Conservation (phyloP, 2,888 invertebrate species). For the Thymelicus sylvestris region DNA sequence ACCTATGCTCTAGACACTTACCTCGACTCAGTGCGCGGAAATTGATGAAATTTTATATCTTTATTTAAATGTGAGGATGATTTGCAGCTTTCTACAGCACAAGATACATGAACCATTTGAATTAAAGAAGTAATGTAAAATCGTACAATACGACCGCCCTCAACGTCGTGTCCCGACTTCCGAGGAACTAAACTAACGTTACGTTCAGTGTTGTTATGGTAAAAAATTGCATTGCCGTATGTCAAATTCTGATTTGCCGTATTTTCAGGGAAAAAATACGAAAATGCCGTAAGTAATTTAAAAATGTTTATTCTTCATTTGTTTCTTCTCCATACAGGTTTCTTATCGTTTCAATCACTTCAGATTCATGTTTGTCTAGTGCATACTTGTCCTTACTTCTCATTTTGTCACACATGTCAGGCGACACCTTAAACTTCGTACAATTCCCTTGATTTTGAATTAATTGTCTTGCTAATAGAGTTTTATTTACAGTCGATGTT, state of each 20-base stretch:
- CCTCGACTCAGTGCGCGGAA: background rate
- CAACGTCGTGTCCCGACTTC: background rate
- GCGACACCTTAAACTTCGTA: conserved; percentile 36
- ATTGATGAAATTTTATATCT: conserved; percentile 5
- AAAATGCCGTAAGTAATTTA: conserved; percentile 12
- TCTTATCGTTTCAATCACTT: conserved; percentile 38
- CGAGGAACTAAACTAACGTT: background rate
- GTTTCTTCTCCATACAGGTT: conserved; percentile 37
- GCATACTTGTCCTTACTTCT: conserved; percentile 29
- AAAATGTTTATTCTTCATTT: conserved; percentile 10
- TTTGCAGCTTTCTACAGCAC: conserved; percentile 2
- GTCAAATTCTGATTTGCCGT: conserved; percentile 1
- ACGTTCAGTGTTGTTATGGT: background rate
- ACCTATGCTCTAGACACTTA: background rate
- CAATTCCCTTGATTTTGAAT: conserved; percentile 36
- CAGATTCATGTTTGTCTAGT: conserved; percentile 38
- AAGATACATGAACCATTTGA: background rate
- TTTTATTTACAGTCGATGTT: conserved; percentile 31
- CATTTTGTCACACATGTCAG: conserved; percentile 28
- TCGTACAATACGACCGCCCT: background rate
- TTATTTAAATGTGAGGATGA: conserved; percentile 1
- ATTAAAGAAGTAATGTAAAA: background rate
- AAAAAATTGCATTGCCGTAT: background rate
- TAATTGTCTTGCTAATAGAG: conserved; percentile 37
- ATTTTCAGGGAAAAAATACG: conserved; percentile 3